Evolutionary conservation across 2,797 vertebrate genomes (phyloP).

Genomic region (Cryptoblepharus egeriae): DNA sequence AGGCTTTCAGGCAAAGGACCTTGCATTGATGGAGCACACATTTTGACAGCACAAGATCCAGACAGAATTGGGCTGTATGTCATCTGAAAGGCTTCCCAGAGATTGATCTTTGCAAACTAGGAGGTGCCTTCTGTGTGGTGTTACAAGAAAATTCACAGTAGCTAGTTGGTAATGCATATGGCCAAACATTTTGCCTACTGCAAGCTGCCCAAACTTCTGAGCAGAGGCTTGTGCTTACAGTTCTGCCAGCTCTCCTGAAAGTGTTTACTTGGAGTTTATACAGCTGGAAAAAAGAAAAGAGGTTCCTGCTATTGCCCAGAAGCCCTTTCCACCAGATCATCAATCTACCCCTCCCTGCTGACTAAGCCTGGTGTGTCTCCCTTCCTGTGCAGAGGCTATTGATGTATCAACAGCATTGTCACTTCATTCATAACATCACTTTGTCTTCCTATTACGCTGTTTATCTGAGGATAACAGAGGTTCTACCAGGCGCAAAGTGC

Average conservation of each 20-base stretch:
- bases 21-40: too few relatives aligned
- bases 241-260: background rate
- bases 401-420: background rate
- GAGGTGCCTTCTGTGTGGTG: too few relatives aligned
- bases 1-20: too few relatives aligned
- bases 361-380: background rate
- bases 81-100: too few relatives aligned
- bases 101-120: too few relatives aligned
- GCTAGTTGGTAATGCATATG: too few relatives aligned
- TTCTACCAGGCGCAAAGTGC: background rate
- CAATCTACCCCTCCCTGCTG: background rate
- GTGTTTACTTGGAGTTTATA: constrained; percentile 9
- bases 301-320: background rate
- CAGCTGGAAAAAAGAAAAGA: background rate
- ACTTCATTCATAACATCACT: background rate
- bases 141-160: too few relatives aligned
- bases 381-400: background rate
- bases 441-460: constrained; percentile 20
- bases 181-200: background rate
- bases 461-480: constrained; percentile 17
- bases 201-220: background rate
- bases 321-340: background rate
- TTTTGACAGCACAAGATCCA: too few relatives aligned
- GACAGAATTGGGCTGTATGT: too few relatives aligned
- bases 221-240: constrained; percentile 6